Evolutionary conservation across 2,797 vertebrate species (phyloP).

Genomic region (Todus mexicanus): DNA sequence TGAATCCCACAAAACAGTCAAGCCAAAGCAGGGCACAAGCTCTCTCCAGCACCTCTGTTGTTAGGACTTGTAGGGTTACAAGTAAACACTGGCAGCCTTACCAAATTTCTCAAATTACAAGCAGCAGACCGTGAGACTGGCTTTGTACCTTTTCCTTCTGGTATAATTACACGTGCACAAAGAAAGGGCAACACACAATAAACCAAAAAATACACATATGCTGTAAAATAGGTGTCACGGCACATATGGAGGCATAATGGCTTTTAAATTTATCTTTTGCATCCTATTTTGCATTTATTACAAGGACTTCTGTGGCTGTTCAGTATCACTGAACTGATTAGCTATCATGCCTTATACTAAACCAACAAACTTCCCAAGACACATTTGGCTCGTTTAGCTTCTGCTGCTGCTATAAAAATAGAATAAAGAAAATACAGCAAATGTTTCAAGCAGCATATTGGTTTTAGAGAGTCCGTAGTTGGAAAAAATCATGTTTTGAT

Average conservation of each 20-base stretch:
- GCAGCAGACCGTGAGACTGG: neutral
- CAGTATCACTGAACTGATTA: neutral
- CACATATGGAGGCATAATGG: neutral
- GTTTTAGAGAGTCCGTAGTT: neutral
- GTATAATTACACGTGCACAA: neutral
- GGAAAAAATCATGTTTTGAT: neutral
- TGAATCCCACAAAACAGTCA: neutral
- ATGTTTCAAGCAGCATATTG: neutral
- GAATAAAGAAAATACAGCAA: neutral
- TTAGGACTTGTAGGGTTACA: neutral
- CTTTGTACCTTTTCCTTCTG: neutral
- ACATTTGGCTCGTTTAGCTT: neutral
- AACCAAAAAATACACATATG: neutral
- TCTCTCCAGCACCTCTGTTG: neutral
- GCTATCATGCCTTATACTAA: neutral
- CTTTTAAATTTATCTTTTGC: neutral
- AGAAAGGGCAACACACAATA: neutral
- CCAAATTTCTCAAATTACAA: neutral
- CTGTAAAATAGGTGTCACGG: neutral
- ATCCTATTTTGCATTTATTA: neutral
- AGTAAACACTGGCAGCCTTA: neutral
- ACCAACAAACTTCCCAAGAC: neutral
- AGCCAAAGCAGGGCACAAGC: neutral
- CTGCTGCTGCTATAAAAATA: neutral
- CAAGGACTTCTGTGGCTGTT: neutral